These are phyloP conservation scores for Holcopasites calliopsidis DNA, from an alignment of 1,140 invertebrate genomes.

Conservation along the genomic window DNA sequence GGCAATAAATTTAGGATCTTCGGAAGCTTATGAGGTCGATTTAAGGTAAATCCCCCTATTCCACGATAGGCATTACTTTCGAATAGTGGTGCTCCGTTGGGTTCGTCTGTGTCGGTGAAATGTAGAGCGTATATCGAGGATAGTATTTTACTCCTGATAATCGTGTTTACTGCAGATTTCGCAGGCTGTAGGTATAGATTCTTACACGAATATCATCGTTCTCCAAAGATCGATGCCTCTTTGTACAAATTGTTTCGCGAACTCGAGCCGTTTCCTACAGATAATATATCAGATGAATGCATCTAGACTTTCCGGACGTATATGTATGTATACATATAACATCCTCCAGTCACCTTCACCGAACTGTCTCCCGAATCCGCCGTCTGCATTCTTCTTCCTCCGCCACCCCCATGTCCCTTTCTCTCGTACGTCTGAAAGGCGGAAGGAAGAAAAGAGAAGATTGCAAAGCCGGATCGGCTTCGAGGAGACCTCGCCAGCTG, in stretches of 20 bases:
- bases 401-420: background rate
- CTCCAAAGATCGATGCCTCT: background rate
- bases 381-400: constrained; percentile 42
- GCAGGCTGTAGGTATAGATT: background rate
- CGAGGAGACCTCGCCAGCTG: constrained; percentile 67
- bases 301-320: background rate
- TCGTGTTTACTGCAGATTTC: constrained; percentile 7
- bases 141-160: background rate
- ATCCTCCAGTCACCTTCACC: constrained; percentile 5
- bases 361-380: constrained; percentile 44
- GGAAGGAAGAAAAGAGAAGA: constrained; percentile 51
- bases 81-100: background rate
- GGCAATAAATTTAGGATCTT: constrained; percentile 32
- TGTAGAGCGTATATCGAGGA: background rate
- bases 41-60: constrained; percentile 14
- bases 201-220: background rate
- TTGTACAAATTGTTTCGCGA: constrained; percentile 3
- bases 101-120: background rate
- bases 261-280: background rate
- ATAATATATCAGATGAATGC: background rate
- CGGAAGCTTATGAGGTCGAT: constrained; percentile 20
- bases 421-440: constrained; percentile 27
- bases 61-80: constrained; percentile 19
- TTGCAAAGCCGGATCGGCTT: constrained; percentile 63
- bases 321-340: constrained; percentile 12